These are phyloP conservation scores for Eurystomus gularis DNA, from an alignment of 2,113 vertebrate species.

Conservation along the genomic window DNA sequence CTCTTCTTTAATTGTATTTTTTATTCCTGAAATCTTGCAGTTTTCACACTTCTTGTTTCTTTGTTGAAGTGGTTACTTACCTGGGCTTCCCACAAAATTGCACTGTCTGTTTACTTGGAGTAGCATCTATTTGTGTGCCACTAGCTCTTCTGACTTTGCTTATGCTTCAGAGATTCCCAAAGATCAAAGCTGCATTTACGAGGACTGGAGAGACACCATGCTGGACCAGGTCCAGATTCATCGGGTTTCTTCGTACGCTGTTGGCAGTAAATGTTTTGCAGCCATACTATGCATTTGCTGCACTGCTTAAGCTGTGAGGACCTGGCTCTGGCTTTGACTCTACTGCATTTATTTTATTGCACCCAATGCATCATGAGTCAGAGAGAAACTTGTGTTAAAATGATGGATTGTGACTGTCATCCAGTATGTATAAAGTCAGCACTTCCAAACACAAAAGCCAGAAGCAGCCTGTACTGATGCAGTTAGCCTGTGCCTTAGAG, in stretches of 20 bases:
- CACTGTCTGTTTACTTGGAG: not conserved
- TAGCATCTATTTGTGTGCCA: not conserved
- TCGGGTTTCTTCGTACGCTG: not conserved
- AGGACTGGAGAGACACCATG: not conserved
- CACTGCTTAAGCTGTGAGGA: not conserved
- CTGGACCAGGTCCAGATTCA: not conserved
- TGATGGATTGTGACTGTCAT: not conserved
- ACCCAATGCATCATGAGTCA: not conserved
- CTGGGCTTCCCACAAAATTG: not conserved
- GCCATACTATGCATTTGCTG: not conserved
- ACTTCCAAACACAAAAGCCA: not conserved
- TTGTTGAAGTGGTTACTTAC: not conserved
- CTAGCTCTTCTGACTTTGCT: not conserved
- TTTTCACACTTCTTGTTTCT: not conserved
- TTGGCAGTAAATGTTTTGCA: conserved; percentile 19
- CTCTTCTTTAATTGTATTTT: not conserved
- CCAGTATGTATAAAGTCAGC: not conserved
- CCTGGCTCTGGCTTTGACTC: not conserved
- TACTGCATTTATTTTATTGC: not conserved
- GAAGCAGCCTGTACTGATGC: not conserved
- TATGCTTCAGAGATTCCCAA: not conserved
- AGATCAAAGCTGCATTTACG: not conserved
- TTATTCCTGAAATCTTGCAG: not conserved
- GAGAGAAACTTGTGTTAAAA: not conserved
- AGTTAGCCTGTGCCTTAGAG: not conserved